Conservation (phyloP, 2,888 invertebrate species). For the Acrobasis repandana region DNA sequence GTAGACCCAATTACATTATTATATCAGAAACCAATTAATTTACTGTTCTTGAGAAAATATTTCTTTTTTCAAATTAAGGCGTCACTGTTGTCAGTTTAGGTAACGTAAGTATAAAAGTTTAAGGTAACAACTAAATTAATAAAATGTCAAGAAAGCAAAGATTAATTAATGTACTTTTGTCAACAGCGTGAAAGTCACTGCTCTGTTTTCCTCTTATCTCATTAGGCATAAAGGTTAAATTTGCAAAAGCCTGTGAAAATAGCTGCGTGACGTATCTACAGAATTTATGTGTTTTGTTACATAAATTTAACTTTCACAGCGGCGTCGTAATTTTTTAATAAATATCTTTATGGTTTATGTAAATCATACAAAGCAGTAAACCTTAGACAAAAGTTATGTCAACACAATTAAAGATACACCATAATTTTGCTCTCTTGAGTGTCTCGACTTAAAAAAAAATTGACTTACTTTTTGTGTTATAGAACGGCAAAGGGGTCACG, state of each 20-base stretch:
- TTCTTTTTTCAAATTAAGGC: no score
- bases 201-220: neutral
- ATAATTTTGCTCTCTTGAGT: no score
- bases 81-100: no score
- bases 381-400: neutral
- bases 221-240: neutral
- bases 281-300: neutral
- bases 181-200: neutral
- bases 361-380: neutral
- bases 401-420: no score
- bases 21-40: no score
- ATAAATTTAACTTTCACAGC: conserved; percentile 1
- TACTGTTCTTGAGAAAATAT: no score
- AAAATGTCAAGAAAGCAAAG: neutral
- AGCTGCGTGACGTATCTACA: neutral
- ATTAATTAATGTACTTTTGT: neutral
- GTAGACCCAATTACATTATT: no score
- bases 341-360: neutral
- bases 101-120: no score
- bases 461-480: no score
- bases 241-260: neutral
- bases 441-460: no score
- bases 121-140: no score
- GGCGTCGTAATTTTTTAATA: neutral
- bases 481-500: no score